Base-by-base conservation (phyloP, 2,888 invertebrate species). In the Orthosia incerta region DNA sequence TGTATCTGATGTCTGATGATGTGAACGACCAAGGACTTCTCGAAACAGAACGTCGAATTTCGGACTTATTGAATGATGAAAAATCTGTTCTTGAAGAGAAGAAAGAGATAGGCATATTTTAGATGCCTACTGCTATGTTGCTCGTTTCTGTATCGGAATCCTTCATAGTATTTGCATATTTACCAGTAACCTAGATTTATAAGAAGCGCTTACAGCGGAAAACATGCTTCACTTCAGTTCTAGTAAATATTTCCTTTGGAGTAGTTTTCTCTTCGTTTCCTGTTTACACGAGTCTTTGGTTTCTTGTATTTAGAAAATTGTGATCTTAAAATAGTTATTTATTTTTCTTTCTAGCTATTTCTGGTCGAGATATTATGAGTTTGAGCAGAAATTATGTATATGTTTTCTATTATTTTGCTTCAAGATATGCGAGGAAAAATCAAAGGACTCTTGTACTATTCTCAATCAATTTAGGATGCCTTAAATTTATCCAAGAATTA, bases 121-220 rank as follows among this genome's bases (percentile, higher is more conserved):
- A 1, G 4, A 0, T n/a, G 1, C 31, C 31, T 7, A 15, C 5
- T 51, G 26, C 12, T 51, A 45, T 9, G 39, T 74, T 23, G 18
- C n/a, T 55, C 39, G 15, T 31, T 2, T 18, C 15, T 13, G 15
- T 39, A 48, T 23, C 18, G 18, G 23, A 51, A 13, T 45, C 13
- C 0, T 15, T 46, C 50, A 50, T 16, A 15, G 45, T 45, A 53
- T 60, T 55, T 55, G 39, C 15, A 23, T 45, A 45, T 67, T 46
- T 26, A 20, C 64, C 56, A 56, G 63, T 50, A 65, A 76, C 76
- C 46, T 15, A 76, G 20, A 60, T 76, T 39, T 50, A n/a, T 13
- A 45, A 13, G 20, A 50, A 20, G 50, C 55, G 31, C n/a, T 11
- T 48, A 26, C 48, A 67, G 12, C 50, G 45, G 45, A 45, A 20